Conservation (phyloP, 2,113 vertebrate genomes). For the Indri indri region DNA sequence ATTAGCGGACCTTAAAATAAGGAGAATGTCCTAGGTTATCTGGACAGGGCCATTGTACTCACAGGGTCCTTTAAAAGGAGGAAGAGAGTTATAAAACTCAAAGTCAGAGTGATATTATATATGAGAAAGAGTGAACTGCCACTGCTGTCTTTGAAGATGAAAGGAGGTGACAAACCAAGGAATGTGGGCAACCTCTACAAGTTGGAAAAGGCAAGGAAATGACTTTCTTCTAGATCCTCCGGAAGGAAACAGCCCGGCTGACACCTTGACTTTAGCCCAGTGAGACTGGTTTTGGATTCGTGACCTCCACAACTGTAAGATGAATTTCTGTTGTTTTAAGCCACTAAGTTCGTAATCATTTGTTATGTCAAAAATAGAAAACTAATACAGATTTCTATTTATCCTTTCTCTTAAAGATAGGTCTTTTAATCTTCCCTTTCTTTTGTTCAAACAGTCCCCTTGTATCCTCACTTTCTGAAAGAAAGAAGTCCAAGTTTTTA, state of each 20-base stretch:
- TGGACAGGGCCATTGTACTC: not conserved
- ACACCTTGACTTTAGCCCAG: not conserved
- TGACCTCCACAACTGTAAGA: not conserved
- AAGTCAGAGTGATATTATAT: not conserved
- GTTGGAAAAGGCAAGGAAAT: not conserved
- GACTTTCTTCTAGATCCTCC: not conserved
- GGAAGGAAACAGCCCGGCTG: not conserved
- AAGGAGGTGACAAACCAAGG: not conserved
- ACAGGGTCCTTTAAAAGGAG: not conserved
- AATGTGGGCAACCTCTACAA: not conserved
- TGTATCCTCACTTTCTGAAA: not conserved
- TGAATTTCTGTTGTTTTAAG: not conserved
- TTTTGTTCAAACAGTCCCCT: not conserved
- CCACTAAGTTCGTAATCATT: not conserved
- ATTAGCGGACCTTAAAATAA: not conserved
- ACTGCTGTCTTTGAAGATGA: not conserved
- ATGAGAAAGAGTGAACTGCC: not conserved
- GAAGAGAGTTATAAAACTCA: not conserved
- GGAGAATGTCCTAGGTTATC: not conserved
- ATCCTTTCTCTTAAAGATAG: not conserved
- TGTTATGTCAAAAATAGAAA: not conserved
- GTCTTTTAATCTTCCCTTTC: not conserved
- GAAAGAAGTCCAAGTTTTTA: not conserved
- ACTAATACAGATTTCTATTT: not conserved
- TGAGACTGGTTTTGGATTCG: not conserved